Base-by-base conservation (phyloP, 2,888 invertebrate species). In the Bibio marci region DNA sequence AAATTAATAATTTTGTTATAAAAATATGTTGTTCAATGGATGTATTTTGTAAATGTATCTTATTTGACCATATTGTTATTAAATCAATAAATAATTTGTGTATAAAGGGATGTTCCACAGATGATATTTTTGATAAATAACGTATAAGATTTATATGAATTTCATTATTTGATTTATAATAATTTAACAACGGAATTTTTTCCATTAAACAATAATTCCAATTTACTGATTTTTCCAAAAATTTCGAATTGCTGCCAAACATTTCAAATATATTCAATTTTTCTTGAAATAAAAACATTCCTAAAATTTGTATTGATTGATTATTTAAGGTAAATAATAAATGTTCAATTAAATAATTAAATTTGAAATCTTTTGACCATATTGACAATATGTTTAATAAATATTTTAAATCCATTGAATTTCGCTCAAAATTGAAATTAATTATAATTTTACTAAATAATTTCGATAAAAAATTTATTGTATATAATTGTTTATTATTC, bases 21-120 rank as follows among this genome's bases (percentile, higher is more conserved):
- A 73, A 78, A 45, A 79, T 59, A 49, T 82, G 82, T 46, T 83
- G 81, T 28, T 73, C 70, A 8, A 74, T 56, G 41, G 76, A 71
- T 0, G 74, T 67, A 13, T 75, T 72, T 37, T 70, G 69, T 10
- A 74, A 54, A 0, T 73, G 63, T 37, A 69, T 70, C 17, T 73
- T 71, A 48, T 77, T 75, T 0, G 76, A 64, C 86, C 86, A 87
- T 12, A 76, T 64, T 1, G 65, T 63, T 3, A 76, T 49, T 26
- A 83, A 50, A 45, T 73, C 69, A 1, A 67, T 44, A 2, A 72
- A 53, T 26, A 80, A 52, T 17, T 63, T 58, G 5, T 55, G 47
- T 15, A 70, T 49, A 38, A 57, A 3, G 4, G 11, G n/a, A 28
- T 10, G 4, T 28, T 37, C 17, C 30, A 17, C 25, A 8, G 12